Base-by-base conservation (phyloP, 2,797 vertebrate genomes). In the Mus spretus region DNA sequence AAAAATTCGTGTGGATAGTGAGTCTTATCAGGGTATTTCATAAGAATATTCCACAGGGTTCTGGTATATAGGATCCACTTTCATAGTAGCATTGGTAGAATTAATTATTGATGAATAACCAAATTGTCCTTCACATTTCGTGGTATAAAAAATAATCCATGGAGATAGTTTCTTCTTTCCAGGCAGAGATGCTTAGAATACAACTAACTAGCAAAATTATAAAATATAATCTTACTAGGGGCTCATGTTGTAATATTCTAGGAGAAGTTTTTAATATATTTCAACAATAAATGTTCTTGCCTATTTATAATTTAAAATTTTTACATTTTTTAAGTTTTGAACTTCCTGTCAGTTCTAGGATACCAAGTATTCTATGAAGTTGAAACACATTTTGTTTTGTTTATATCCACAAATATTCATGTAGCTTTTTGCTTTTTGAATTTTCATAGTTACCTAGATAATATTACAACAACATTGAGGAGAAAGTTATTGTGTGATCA, bases 391-490 rank as follows among this genome's bases (percentile, higher is more conserved):
- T 67, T 59, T 88, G 55, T 81, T 92, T 89, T 84, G n/a, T 94
- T 94, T 83, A 20, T 61, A 55, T 67, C 9, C 34, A 57, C 44
- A 59, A 75, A 90, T 15, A 20, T 88, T 59, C 44, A 63, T 47
- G 17, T 89, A 79, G 78, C 14, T 95, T 9, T 81, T 88, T 92
- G 61, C 17, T 79, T 44, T 75, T 94, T 86, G 55, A 75, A 72
- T 88, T 94, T 90, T 93, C 34, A 91, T 47, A 57, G 75, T 92
- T 96, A 85, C 72, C 83, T 96, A 96, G 94, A 86, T 70, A 85
- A 50, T 80, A 5, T 74, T 81, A 78, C 91, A 85, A 94, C 79
- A 44, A 91, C 59, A 89, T 53, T 55, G 37, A 44, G 63, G 59
- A 92, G 74, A 87, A 95, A 85, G 74, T 87, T 85, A 91, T 78